A percentile compares a stretch with the other conserved stretches of the same genome.
Evolutionary conservation across 2,113 vertebrate species (phyloP).

Genomic region (Campylomormyrus numenius): DNA sequence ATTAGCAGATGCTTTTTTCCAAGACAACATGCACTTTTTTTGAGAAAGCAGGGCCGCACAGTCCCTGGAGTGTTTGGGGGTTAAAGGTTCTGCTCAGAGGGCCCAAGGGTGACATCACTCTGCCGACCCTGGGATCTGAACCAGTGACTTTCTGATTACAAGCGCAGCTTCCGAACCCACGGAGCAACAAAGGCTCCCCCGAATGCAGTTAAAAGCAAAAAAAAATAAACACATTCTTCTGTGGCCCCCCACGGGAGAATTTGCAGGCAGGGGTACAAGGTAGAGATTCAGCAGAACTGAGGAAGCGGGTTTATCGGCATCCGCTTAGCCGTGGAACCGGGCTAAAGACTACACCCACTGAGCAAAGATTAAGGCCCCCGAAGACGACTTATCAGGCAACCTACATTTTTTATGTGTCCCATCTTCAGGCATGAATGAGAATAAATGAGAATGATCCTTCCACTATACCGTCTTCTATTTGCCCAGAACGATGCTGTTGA

Average conservation of each 20-base stretch:
- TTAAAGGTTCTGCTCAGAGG: not conserved
- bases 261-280: not conserved
- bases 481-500: not conserved
- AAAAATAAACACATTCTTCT: not conserved
- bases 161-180: not conserved
- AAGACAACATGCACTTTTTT: not conserved
- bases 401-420: not conserved
- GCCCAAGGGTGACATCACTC: not conserved
- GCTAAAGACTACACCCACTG: not conserved
- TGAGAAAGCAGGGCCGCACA: not conserved
- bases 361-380: not conserved
- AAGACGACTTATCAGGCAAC: not conserved
- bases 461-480: not conserved
- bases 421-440: not conserved
- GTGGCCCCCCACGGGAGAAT: not conserved
- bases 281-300: not conserved
- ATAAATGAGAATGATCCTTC: not conserved
- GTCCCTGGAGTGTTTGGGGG: not conserved
- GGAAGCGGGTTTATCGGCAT: not conserved
- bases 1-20: not conserved
- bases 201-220: not conserved
- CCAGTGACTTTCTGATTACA: not conserved
- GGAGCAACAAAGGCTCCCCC: not conserved
- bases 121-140: not conserved
- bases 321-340: not conserved